phyloP scores from a whole-genome alignment of 2,113 vertebrate species.

The Leptosomus discolor region DNA sequence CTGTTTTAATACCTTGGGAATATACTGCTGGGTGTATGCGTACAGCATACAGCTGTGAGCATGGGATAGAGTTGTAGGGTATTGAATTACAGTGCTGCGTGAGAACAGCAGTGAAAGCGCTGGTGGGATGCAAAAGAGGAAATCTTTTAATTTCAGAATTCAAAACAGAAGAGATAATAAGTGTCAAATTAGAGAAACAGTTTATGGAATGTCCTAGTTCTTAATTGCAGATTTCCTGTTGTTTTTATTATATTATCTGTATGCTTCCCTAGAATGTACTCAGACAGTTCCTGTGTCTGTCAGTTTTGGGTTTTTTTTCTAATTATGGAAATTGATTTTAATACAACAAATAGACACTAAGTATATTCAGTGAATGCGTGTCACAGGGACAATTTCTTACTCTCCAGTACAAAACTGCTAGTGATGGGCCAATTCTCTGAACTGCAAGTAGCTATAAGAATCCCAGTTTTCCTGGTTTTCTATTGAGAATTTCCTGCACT shows the following conservation, averaged over 20 bases:
- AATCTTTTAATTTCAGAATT: background rate
- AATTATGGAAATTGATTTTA: conserved; percentile 5
- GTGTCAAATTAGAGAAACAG: background rate
- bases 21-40: background rate
- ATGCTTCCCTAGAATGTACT: background rate
- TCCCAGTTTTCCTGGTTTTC: background rate
- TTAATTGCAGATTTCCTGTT: conserved; percentile 26
- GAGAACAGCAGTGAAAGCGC: background rate
- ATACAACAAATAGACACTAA: background rate
- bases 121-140: background rate
- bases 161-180: background rate
- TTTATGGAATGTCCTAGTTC: background rate
- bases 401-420: background rate
- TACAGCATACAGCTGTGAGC: background rate
- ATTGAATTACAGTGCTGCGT: background rate
- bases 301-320: background rate
- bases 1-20: background rate
- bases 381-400: background rate
- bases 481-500: background rate
- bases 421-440: background rate
- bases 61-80: background rate
- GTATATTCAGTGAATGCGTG: background rate
- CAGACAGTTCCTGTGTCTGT: background rate
- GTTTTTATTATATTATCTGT: background rate
- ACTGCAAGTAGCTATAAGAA: background rate